Percentiles rank a stretch among this genome's conserved stretches.
These are phyloP conservation scores for Lamellibrachia columna DNA, from an alignment of 2,888 invertebrate genomes.

Conservation along the genomic window DNA sequence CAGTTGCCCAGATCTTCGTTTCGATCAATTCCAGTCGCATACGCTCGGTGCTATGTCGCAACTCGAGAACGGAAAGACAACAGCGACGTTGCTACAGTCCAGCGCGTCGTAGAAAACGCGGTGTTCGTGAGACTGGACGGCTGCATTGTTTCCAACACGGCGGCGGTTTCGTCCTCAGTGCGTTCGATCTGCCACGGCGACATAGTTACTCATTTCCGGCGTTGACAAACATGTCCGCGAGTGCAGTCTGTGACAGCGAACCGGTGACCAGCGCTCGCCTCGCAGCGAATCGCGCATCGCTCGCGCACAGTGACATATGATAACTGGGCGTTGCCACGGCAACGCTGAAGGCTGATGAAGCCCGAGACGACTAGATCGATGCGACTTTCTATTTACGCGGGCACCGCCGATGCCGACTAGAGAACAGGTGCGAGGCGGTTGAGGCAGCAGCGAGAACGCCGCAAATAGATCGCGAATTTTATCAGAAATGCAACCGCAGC, in stretches of 20 bases:
- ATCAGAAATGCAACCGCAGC: not conserved
- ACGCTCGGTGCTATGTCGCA: not conserved
- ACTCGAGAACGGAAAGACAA: not conserved
- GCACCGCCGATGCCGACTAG: not conserved
- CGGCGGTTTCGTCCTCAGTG: not conserved
- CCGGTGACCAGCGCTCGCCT: not conserved
- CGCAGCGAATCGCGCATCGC: not conserved
- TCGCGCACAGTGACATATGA: slow-evolving; percentile 5
- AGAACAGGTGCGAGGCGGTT: not conserved
- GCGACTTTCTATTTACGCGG: not conserved
- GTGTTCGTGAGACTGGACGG: not conserved
- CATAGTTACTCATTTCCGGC: not conserved
- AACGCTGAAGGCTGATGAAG: slow-evolving; percentile 16
- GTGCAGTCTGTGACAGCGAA: not conserved
- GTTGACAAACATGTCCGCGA: slow-evolving; percentile 6
- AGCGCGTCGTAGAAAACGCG: not conserved
- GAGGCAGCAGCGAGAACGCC: not conserved
- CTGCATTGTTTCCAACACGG: not conserved
- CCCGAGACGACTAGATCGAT: not conserved
- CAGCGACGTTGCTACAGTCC: not conserved
- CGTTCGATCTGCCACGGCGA: not conserved
- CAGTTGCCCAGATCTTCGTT: not conserved
- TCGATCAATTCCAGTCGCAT: not conserved
- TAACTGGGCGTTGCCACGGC: not conserved
- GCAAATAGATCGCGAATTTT: not conserved